Percentiles rank a stretch among this genome's conserved stretches.
Evolutionary conservation across 1,140 invertebrate genomes (phyloP).

Genomic region (Dryas iulia): DNA sequence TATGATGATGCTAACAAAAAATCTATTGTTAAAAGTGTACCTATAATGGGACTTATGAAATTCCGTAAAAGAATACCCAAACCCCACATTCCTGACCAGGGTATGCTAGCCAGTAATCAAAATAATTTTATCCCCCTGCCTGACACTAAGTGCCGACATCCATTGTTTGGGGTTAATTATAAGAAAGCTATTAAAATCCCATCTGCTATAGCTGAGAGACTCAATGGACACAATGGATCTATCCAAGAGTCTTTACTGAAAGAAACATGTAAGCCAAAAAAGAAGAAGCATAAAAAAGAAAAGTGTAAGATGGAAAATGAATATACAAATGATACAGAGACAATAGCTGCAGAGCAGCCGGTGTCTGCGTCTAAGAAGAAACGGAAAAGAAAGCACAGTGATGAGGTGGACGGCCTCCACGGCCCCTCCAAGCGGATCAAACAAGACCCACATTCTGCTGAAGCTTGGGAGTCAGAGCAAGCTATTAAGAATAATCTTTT

Average conservation of each 20-base stretch:
- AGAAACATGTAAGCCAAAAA: conserved; percentile 26
- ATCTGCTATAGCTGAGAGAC: conserved; percentile 33
- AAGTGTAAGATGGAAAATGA: conserved; percentile 29
- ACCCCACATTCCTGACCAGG: conserved; percentile 46
- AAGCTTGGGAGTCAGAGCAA: conserved; percentile 63
- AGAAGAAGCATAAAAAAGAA: conserved; percentile 48
- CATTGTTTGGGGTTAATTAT: conserved; percentile 62
- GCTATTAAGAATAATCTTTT: conserved; percentile 67
- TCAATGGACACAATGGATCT: conserved; percentile 20
- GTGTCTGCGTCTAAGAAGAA: conserved; percentile 39
- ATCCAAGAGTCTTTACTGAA: neutral
- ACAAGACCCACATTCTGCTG: conserved; percentile 39
- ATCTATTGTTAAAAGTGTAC: conserved; percentile 44
- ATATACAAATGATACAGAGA: conserved; percentile 20
- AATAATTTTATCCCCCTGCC: conserved; percentile 58
- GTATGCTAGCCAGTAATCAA: conserved; percentile 44
- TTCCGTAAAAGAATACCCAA: conserved; percentile 60
- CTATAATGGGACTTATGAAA: conserved; percentile 38
- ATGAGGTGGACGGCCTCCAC: conserved; percentile 26
- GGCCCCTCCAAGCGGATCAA: conserved; percentile 47
- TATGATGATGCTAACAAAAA: conserved; percentile 21
- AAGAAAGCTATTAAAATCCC: conserved; percentile 56
- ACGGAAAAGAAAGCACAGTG: conserved; percentile 47
- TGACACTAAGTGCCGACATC: conserved; percentile 65
- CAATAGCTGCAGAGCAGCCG: conserved; percentile 7